Percentiles rank a stretch among this genome's conserved stretches.
phyloP scores from a whole-genome alignment of 37 sponge, comb jelly and placozoan species.

The Crambe crambe region DNA sequence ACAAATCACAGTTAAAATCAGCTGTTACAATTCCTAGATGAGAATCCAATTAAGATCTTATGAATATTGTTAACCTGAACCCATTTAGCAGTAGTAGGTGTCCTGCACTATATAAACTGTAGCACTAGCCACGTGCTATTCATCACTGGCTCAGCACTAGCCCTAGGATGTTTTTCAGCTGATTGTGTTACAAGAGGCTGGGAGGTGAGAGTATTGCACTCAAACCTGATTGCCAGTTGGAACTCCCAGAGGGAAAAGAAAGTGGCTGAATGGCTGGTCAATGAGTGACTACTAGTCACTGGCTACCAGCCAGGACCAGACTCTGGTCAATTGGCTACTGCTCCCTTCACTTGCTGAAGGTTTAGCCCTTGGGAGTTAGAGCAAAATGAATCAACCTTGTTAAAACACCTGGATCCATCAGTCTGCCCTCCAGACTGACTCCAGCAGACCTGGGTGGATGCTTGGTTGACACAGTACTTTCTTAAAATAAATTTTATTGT shows the following conservation, averaged over 20 bases:
- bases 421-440: not conserved
- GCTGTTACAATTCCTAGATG: constrained; percentile 7
- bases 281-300: not conserved
- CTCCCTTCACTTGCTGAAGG: not conserved
- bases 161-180: not conserved
- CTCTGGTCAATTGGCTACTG: not conserved
- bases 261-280: not conserved
- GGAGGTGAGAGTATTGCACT: not conserved
- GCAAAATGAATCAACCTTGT: not conserved
- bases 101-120: not conserved
- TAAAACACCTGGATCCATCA: not conserved
- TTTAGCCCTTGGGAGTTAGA: not conserved
- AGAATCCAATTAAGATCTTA: not conserved
- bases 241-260: not conserved
- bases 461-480: not conserved
- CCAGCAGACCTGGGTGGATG: not conserved
- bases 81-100: not conserved
- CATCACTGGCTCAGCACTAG: not conserved
- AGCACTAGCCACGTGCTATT: not conserved
- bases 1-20: constrained; percentile 13
- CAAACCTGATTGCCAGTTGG: not conserved
- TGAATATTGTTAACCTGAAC: constrained; percentile 14
- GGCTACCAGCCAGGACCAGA: not conserved
- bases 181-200: not conserved
- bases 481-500: not conserved